phyloP scores from a whole-genome alignment of 2,797 vertebrate species.

The Sebastes oblongus region DNA sequence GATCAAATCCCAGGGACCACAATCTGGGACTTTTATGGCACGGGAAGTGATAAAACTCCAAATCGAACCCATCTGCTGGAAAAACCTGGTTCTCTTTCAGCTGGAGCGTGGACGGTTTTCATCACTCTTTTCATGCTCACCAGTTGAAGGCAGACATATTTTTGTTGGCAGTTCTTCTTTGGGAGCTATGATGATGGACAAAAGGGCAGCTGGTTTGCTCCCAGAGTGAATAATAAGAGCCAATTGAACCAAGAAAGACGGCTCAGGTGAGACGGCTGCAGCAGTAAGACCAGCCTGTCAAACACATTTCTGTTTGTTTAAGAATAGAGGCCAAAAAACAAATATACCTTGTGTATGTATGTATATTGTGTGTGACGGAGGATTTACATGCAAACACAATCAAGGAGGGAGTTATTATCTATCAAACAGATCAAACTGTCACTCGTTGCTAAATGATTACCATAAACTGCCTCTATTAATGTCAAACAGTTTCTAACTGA shows the following conservation, averaged over 20 bases:
- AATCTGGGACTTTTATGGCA: conserved; percentile 75
- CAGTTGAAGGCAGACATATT: conserved; percentile 29
- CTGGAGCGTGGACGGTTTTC: conserved; percentile 33
- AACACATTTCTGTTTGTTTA: background rate
- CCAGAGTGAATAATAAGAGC: conserved; percentile 27
- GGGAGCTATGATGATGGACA: conserved; percentile 45
- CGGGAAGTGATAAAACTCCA: conserved; percentile 83
- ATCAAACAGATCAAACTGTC: conserved; percentile 12
- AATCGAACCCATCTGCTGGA: conserved; percentile 80
- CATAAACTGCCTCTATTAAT: conserved; percentile 12
- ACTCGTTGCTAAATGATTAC: background rate
- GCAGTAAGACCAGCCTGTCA: background rate
- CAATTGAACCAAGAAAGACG: conserved; percentile 9
- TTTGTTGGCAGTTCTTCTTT: conserved; percentile 42
- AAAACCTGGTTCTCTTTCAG: conserved; percentile 60
- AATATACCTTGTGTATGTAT: background rate
- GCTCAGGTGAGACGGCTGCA: background rate
- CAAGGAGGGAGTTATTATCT: background rate
- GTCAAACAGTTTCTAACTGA: conserved; percentile 22
- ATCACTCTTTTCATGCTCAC: conserved; percentile 30
- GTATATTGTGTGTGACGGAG: background rate
- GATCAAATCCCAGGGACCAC: conserved; percentile 69
- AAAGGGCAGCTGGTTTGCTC: conserved; percentile 9
- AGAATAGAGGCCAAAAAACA: background rate
- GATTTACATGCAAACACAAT: background rate